phyloP scores from a whole-genome alignment of 2,888 invertebrate genomes.

The Epistrophella euchroma region DNA sequence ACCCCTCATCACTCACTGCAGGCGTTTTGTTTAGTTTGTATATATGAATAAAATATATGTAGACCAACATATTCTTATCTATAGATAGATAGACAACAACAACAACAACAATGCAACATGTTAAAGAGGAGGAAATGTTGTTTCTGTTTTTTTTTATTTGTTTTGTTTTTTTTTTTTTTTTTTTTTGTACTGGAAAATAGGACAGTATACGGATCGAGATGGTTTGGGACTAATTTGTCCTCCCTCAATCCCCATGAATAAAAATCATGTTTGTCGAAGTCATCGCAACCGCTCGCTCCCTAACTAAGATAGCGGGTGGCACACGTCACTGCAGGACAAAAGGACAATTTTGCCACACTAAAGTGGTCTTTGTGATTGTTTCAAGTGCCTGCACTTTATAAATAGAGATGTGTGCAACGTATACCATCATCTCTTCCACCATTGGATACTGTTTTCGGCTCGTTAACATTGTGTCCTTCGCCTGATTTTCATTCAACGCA shows the following conservation, averaged over 20 bases:
- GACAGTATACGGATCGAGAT: neutral
- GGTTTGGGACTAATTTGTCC: conserved; percentile 8
- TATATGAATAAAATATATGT: conserved; percentile 14
- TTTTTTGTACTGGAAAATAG: neutral
- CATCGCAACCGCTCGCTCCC: neutral
- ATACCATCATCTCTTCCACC: neutral
- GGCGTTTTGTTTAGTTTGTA: conserved; percentile 19
- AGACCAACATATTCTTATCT: neutral
- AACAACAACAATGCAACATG: conserved; percentile 28
- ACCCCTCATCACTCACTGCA: conserved; percentile 14
- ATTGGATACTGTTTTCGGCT: conserved; percentile 14
- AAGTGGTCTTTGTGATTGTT: conserved; percentile 73
- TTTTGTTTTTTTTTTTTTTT: too few relatives aligned
- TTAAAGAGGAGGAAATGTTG: conserved; percentile 6
- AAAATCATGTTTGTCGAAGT: conserved; percentile 40
- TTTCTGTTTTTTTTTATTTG: neutral
- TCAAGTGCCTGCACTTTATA: conserved; percentile 74
- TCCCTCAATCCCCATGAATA: conserved; percentile 55
- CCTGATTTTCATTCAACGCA: conserved; percentile 45
- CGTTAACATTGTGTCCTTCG: conserved; percentile 44
- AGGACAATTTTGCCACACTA: conserved; percentile 64
- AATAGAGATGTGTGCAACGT: conserved; percentile 40
- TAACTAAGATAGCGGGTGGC: conserved; percentile 30
- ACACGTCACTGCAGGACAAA: conserved; percentile 63
- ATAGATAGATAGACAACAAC: neutral